Conservation (phyloP, 2,797 vertebrate genomes). For the Picus viridis region DNA sequence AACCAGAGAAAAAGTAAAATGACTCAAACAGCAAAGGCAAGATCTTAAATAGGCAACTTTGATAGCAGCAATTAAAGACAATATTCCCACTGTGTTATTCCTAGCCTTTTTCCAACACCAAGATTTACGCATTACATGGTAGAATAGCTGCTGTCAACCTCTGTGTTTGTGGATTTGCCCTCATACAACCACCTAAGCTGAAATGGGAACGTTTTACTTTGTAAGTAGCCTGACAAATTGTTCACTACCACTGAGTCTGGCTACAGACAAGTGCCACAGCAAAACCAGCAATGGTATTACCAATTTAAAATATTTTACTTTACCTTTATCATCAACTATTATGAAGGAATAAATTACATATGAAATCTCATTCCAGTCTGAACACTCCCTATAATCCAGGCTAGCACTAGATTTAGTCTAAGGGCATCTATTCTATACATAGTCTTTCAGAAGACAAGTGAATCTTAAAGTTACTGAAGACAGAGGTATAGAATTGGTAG, state of each 20-base stretch:
- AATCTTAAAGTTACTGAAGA: neutral
- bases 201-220: neutral
- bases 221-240: neutral
- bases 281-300: neutral
- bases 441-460: neutral
- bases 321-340: neutral
- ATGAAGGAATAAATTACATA: neutral
- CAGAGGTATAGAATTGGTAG: neutral
- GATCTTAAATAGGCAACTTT: neutral
- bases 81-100: neutral
- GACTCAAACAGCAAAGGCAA: neutral
- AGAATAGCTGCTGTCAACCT: neutral
- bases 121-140: neutral
- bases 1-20: too few species aligned
- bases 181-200: neutral
- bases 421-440: neutral
- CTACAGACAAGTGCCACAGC: neutral
- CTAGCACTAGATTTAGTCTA: neutral
- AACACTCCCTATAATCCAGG: neutral
- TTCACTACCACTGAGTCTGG: neutral
- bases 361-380: neutral
- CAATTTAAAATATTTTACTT: neutral
- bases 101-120: neutral
- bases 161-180: neutral
- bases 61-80: neutral